Base-by-base conservation (phyloP, 2,113 vertebrate species). In the Rhynchomys soricoides region DNA sequence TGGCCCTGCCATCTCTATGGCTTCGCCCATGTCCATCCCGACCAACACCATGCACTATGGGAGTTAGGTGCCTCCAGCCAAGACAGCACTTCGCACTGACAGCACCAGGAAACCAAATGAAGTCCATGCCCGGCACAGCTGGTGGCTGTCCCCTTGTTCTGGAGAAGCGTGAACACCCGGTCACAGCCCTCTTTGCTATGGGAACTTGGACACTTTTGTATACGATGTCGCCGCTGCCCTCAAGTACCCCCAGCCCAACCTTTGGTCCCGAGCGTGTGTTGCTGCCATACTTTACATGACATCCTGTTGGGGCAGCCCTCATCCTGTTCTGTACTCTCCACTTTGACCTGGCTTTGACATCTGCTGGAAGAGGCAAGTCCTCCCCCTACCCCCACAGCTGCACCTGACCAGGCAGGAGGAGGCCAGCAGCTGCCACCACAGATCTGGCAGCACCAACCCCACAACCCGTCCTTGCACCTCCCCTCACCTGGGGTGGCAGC, bases 31-130 rank as follows among this genome's bases (percentile, higher is more conserved):
- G 99, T 99, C 99, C 96, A 99, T 99, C 98, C 99, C 99, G 85
- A 99, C 99, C 99, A 99, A 99, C 99, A 99, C 99, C 98, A 99
- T 99, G 99, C 99, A 99, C 98, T 99, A 99, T 64, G 99, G 99
- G 96, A 99, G 99, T 98, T 99, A 99, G 98, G 98, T 92, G 85
- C 89, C 90, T 77, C 11, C 22, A 50, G 70, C 86, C 26, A 13
- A 11, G 37, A 43, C 48, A 55, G 68, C 86, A 55, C 86, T 70
- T 45, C 5, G 78, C 97, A 96, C 96, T 96, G 95, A 97, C 97
- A 98, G 93, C 97, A 95, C 97, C 98, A 96, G 97, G 98, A 98
- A 97, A 98, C 98, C 99, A 99, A 99, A 99, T 98, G 98, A 98
- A 97, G 98, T 98, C 97, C 97, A 64, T 95, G 75, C 90, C 85